Evolutionary conservation across 1,140 invertebrate genomes (phyloP).

Genomic region (Fopius arisanus): DNA sequence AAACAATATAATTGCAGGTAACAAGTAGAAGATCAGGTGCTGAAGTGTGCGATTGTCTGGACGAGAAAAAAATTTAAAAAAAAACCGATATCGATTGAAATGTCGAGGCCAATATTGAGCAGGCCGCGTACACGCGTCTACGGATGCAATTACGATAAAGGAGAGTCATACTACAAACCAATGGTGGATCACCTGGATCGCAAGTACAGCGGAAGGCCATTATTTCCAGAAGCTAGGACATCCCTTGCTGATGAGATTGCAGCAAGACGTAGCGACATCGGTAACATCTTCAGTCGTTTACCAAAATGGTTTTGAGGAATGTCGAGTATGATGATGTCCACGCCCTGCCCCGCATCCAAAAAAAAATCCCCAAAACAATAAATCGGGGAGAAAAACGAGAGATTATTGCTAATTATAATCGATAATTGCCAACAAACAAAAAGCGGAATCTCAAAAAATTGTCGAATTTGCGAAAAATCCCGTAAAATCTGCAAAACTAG

Average conservation of each 20-base stretch:
- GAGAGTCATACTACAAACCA: slow-evolving; percentile 79
- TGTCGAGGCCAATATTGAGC: slow-evolving; percentile 64
- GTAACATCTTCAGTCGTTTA: slow-evolving; percentile 65
- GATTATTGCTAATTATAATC: too few relatives aligned
- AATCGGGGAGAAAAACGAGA: too few relatives aligned
- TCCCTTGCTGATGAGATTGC: slow-evolving; percentile 63
- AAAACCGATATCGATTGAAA: slow-evolving; percentile 1
- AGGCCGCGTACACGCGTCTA: slow-evolving; percentile 79
- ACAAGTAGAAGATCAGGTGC: not conserved
- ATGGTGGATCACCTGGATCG: slow-evolving; percentile 77
- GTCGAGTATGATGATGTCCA: slow-evolving; percentile 30
- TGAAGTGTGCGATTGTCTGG: not conserved
- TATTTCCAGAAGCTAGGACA: slow-evolving; percentile 60
- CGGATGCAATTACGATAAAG: slow-evolving; percentile 82
- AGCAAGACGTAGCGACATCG: slow-evolving; percentile 63
- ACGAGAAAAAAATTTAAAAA: not conserved
- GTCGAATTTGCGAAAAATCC: too few relatives aligned
- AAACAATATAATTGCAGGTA: not conserved
- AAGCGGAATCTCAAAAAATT: too few relatives aligned
- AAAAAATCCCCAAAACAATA: not conserved
- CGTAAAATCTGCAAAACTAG: too few relatives aligned
- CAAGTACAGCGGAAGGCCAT: slow-evolving; percentile 68
- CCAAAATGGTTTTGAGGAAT: slow-evolving; percentile 64
- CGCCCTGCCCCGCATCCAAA: too few relatives aligned
- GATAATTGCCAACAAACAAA: too few relatives aligned